These are phyloP conservation scores for Chrysaora quinquecirrha DNA, from an alignment of 30 jellyfish, hydroid and myxozoan species.

Conservation along the genomic window DNA sequence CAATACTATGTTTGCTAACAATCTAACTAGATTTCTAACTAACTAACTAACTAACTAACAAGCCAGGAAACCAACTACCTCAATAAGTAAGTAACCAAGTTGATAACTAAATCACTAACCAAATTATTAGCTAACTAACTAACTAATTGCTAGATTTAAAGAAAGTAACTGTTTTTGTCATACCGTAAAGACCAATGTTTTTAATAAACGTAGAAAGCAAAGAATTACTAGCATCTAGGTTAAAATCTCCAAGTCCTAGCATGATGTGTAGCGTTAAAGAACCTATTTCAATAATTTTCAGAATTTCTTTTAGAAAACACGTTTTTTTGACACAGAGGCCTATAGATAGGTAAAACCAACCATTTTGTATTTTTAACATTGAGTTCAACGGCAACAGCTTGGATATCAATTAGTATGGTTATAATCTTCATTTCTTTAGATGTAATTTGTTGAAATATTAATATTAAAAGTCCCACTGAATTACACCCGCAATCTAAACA, in stretches of 20 bases:
- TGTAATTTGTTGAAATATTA: conserved; percentile 1
- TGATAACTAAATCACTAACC: too few relatives aligned
- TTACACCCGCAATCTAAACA: conserved; percentile 3
- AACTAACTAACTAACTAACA: too few relatives aligned
- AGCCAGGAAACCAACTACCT: too few relatives aligned
- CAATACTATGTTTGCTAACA: too few relatives aligned
- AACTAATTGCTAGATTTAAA: too few relatives aligned
- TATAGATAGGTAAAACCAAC: conserved; percentile 16
- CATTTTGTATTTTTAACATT: conserved; percentile 20
- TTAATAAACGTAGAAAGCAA: neutral
- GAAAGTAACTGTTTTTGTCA: neutral
- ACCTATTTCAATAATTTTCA: neutral
- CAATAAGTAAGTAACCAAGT: too few relatives aligned
- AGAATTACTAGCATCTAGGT: conserved; percentile 20
- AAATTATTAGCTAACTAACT: too few relatives aligned
- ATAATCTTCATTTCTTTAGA: neutral
- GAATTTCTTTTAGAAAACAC: neutral
- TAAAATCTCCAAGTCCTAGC: conserved; percentile 17
- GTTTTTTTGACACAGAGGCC: conserved; percentile 25
- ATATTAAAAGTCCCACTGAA: conserved; percentile 10
- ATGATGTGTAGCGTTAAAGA: neutral
- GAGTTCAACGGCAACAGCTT: conserved; percentile 28
- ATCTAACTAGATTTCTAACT: too few relatives aligned
- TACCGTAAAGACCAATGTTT: neutral
- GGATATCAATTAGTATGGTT: neutral